Percentiles rank a stretch among this genome's conserved stretches.
These are phyloP conservation scores for Tipula helvola DNA, from an alignment of 2,888 invertebrate genomes.

Conservation along the genomic window DNA sequence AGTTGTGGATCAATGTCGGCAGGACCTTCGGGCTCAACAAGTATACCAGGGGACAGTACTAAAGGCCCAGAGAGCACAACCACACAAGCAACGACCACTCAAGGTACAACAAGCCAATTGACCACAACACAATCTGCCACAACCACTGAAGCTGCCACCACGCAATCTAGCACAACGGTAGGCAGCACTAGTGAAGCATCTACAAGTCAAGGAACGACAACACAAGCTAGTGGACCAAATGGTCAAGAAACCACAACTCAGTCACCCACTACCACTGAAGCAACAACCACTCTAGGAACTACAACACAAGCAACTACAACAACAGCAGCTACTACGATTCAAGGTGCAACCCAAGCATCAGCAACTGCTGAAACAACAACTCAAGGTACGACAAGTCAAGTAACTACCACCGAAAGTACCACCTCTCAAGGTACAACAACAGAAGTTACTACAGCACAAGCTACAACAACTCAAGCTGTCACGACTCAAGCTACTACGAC, in stretches of 20 bases:
- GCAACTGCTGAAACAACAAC: slow-evolving; percentile 17
- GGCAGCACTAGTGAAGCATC: slow-evolving; percentile 17
- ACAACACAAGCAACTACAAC: too few relatives aligned
- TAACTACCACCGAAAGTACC: background rate
- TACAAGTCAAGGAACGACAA: slow-evolving; percentile 19
- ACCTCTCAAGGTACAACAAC: slow-evolving; percentile 9
- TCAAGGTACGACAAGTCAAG: slow-evolving; percentile 17
- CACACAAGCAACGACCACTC: background rate
- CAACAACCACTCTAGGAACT: too few relatives aligned
- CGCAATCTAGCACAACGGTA: slow-evolving; percentile 20
- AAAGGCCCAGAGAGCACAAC: slow-evolving; percentile 15
- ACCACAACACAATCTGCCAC: slow-evolving; percentile 14
- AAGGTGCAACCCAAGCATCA: too few relatives aligned
- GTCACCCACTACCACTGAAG: too few relatives aligned
- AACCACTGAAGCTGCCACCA: slow-evolving; percentile 17
- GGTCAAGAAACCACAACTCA: too few relatives aligned
- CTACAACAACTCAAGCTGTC: slow-evolving; percentile 17
- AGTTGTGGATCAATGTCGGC: background rate
- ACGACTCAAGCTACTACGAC: background rate
- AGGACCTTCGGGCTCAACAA: background rate
- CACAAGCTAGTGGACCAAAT: slow-evolving; percentile 14
- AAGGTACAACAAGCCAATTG: slow-evolving; percentile 18
- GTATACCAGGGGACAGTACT: slow-evolving; percentile 21
- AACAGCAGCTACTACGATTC: too few relatives aligned
- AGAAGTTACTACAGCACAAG: slow-evolving; percentile 16